Evolutionary conservation across 2,797 vertebrate genomes (phyloP).

Genomic region (Sus cebifrons): DNA sequence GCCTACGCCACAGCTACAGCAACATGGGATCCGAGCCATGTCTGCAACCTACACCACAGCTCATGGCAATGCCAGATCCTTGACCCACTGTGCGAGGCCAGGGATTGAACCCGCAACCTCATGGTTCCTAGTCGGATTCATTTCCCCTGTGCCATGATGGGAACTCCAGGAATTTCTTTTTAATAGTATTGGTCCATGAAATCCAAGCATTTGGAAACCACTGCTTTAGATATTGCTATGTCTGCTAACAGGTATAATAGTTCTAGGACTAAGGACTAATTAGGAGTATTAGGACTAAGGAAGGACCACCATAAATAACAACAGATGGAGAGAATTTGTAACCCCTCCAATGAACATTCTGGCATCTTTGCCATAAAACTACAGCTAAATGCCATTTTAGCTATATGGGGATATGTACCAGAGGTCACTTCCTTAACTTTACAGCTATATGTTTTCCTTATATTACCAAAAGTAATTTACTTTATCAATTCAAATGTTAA

Average conservation of each 20-base stretch:
- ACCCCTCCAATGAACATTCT: not conserved
- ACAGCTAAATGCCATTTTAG: not conserved
- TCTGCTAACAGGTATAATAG: not conserved
- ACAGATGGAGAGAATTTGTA: not conserved
- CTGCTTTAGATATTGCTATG: not conserved
- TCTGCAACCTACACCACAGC: too few species aligned
- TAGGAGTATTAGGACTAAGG: not conserved
- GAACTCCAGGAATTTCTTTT: not conserved
- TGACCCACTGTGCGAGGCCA: too few species aligned
- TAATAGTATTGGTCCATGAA: slow-evolving; percentile 17
- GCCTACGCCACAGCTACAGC: too few species aligned
- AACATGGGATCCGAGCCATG: too few species aligned
- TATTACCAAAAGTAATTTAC: not conserved
- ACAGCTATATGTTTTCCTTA: not conserved
- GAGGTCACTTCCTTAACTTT: not conserved
- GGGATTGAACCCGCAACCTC: too few species aligned
- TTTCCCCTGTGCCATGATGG: too few species aligned
- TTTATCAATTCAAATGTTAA: slow-evolving; percentile 24
- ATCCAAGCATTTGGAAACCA: slow-evolving; percentile 41
- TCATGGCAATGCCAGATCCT: too few species aligned
- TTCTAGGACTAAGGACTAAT: not conserved
- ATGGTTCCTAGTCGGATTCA: too few species aligned
- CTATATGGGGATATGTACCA: not conserved
- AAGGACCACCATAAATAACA: not conserved
- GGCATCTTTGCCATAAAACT: not conserved